Conservation (phyloP, 2,888 invertebrate species). For the Drosophila recens region DNA sequence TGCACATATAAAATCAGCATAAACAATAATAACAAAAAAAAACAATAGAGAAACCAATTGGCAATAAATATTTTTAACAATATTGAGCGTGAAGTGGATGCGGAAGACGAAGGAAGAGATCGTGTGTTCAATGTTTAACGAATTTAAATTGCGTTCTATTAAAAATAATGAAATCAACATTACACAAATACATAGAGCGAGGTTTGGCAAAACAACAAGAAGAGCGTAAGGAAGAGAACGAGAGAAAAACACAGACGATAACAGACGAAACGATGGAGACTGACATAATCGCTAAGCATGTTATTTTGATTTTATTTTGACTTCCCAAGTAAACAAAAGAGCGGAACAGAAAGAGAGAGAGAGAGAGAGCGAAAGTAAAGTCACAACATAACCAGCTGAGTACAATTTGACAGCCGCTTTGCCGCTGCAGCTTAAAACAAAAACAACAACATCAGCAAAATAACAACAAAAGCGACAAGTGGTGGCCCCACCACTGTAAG, state of each 20-base stretch:
- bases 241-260: conserved; percentile 29
- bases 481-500: conserved; percentile 48
- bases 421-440: conserved; percentile 61
- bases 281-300: conserved; percentile 68
- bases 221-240: conserved; percentile 23
- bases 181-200: conserved; percentile 45
- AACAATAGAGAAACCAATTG: conserved; percentile 7
- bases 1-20: conserved; percentile 15
- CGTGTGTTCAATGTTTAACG: conserved; percentile 52
- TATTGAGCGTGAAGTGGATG: conserved; percentile 23
- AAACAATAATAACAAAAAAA: conserved; percentile 1
- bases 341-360: conserved; percentile 8
- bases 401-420: conserved; percentile 56
- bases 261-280: conserved; percentile 41
- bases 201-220: conserved; percentile 38
- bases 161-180: conserved; percentile 58
- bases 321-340: conserved; percentile 30
- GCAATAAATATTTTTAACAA: conserved; percentile 35
- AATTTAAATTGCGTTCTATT: conserved; percentile 73
- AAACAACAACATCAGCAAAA: conserved; percentile 45
- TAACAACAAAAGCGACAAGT: conserved; percentile 78
- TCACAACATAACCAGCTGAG: conserved; percentile 63
- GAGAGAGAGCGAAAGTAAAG: conserved; percentile 44
- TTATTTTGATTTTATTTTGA: conserved; percentile 64
- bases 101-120: conserved; percentile 40